Evolutionary conservation across 2,888 invertebrate genomes (phyloP), one percentile per base, ranked within the genome.

Genomic region (Blera fallax): DNA sequence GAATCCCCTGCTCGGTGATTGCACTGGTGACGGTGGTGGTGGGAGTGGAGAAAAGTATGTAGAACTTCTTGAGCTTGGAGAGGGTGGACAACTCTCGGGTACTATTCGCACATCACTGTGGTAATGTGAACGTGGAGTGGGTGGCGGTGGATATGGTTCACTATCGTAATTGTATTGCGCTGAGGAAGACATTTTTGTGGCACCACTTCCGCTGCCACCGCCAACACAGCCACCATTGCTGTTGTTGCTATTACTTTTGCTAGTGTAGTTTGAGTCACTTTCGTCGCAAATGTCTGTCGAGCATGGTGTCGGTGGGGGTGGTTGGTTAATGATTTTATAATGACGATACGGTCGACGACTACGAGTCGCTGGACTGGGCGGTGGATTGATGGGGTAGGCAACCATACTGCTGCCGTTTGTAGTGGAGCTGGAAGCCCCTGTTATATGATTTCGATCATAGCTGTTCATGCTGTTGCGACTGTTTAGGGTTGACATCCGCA

Each of bases 231-330:
- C 87, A 34, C 92, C 89, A 91, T 90, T 89, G 79, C 90, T 91
- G 73, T 92, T 91, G 52, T 91, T 90, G 83, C 91, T 91, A 84
- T 92, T 93, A 87, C 93, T 93, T 79, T 93, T 93, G 45, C 93
- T 93, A 10, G 95, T 94, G 89, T 95, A 95, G 90, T 95, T 95
- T 76, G 95, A 95, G 89, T 97, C 97, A 24, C 96, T 96, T 91
- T 97, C 97, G 91, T 97, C 97, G 89, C 97, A 98, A 87, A 98
- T 97, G 88, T 98, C 98, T 37, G 98, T 98, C 88, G 97, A 97
- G 90, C 98, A 98, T 0, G 98, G 98, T 21, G 98, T 98, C 10
- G 98, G 98, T 27, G 98, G 98, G 6, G 98, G 98, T 0, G 97
- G 97, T 91, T 96, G 96, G 92, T 95, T 95, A 85, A 96, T 96